Base-by-base conservation (phyloP, 2,888 invertebrate genomes). In the Eupithecia insigniata region DNA sequence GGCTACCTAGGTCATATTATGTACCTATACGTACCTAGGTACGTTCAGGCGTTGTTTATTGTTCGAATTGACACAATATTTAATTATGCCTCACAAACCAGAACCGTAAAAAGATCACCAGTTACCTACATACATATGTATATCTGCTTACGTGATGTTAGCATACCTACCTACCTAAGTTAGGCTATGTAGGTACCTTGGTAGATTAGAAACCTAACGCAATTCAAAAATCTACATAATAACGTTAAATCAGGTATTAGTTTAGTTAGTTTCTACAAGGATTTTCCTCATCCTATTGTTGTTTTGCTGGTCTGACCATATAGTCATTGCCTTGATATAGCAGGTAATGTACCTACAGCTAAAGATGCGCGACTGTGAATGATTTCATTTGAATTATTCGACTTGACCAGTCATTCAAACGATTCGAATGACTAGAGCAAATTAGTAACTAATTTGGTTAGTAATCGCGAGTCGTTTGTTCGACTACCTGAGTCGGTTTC, bases 221-320 rank as follows among this genome's bases (percentile, higher is more conserved):
- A 51, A 51, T 51, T 55, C 5, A 26, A n/a, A 55, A 55, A 55
- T 55, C 55, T 12, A 55, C 55, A 55, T 51, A 1, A 22, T 8
- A n/a, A n/a, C n/a, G 18, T 60, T 30, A 58, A 4, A 16, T 10
- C 14, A 58, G 10, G 10, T 61, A 64, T 51, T 26, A 8, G 36
- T 12, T 64, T 10, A 14, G n/a, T 64, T 10, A 14, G n/a, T 69
- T 64, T 64, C 2, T 55, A 43, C 61, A 51, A 30, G 28, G 39
- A 62, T 71, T 71, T 71, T 71, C 71, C 71, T 66, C 51, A 62
- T 69, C 32, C 62, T 70, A 43, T 66, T 43, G 60, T 65, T 71
- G 32, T 71, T 64, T 62, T 64, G 30, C 36, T 51, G 61, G 46
- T 68, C 64, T 64, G 65, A 46, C 68, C 43, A 67, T 43, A 68